Percentiles rank a stretch among this genome's conserved stretches.
Conservation (phyloP, 2,113 vertebrate species). For the Oreocharis arfaki region DNA sequence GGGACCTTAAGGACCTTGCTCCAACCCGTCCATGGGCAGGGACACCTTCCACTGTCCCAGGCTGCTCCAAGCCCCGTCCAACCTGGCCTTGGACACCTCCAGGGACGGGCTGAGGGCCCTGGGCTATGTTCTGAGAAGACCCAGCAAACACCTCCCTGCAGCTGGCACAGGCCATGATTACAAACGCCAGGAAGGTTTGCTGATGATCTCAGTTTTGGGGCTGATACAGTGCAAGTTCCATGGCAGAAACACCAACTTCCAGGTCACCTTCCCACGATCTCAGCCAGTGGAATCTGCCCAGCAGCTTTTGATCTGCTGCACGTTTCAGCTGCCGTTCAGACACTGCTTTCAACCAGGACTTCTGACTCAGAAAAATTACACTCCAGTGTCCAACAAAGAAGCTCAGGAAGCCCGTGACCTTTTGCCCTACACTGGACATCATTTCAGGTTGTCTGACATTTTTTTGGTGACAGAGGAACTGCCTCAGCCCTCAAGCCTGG, state of each 20-base stretch:
- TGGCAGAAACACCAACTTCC: background rate
- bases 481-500: fast-evolving
- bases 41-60: background rate
- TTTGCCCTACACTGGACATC: background rate
- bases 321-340: background rate
- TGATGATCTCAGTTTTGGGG: background rate
- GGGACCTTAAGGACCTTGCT: background rate
- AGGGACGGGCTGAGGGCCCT: too few species aligned
- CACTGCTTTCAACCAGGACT: background rate
- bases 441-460: background rate
- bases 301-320: background rate
- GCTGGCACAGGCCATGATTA: too few species aligned
- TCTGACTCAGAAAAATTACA: background rate
- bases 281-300: background rate
- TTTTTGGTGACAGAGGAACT: background rate
- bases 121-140: background rate
- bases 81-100: fast-evolving
- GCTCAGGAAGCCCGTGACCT: fast-evolving
- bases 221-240: background rate
- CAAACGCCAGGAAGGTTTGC: background rate
- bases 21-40: background rate
- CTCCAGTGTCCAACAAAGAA: background rate
- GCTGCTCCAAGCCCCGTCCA: fast-evolving
- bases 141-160: background rate
- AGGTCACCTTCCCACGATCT: background rate